Percentiles rank a stretch among this genome's conserved stretches.
phyloP scores from a whole-genome alignment of 2,113 vertebrate species.

The Archocentrus centrarchus region DNA sequence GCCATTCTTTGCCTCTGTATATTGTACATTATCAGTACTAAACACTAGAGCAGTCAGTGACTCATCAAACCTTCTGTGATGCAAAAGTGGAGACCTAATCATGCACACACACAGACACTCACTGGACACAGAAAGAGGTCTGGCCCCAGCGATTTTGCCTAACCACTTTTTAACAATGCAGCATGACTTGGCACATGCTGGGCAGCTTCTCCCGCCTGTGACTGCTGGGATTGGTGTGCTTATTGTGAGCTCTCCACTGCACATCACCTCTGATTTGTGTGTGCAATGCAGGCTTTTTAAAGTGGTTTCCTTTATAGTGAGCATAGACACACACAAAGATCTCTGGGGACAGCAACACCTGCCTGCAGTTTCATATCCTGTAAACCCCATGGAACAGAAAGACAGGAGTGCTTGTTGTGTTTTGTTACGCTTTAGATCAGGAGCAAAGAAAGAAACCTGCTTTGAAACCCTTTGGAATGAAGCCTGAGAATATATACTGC shows the following conservation, averaged over 20 bases:
- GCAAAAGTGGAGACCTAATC: slow-evolving; percentile 8
- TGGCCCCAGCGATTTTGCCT: slow-evolving; percentile 24
- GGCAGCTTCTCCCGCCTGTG: slow-evolving; percentile 32
- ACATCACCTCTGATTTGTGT: slow-evolving; percentile 64
- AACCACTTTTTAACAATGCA: slow-evolving; percentile 54
- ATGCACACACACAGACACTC: neutral
- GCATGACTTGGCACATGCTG: slow-evolving; percentile 58
- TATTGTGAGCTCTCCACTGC: slow-evolving; percentile 42
- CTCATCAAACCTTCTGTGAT: slow-evolving; percentile 42
- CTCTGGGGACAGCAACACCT: slow-evolving; percentile 54
- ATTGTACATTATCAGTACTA: neutral
- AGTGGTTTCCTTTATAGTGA: slow-evolving; percentile 29
- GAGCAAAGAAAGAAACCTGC: slow-evolving; percentile 42
- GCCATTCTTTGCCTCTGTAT: neutral
- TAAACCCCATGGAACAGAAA: slow-evolving; percentile 53
- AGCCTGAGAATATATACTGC: slow-evolving; percentile 36
- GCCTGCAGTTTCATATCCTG: slow-evolving; percentile 60
- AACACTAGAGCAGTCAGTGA: slow-evolving; percentile 1
- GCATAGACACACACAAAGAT: slow-evolving; percentile 22
- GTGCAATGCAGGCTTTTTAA: slow-evolving; percentile 8
- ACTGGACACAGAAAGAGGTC: slow-evolving; percentile 22
- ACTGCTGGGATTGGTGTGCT: slow-evolving; percentile 42
- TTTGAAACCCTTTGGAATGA: slow-evolving; percentile 39
- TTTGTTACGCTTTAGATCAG: slow-evolving; percentile 62
- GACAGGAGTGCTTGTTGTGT: slow-evolving; percentile 48